A percentile compares a stretch with the other conserved stretches of the same genome.
Conservation (phyloP, 2,888 invertebrate species). For the Drosophila incognita region DNA sequence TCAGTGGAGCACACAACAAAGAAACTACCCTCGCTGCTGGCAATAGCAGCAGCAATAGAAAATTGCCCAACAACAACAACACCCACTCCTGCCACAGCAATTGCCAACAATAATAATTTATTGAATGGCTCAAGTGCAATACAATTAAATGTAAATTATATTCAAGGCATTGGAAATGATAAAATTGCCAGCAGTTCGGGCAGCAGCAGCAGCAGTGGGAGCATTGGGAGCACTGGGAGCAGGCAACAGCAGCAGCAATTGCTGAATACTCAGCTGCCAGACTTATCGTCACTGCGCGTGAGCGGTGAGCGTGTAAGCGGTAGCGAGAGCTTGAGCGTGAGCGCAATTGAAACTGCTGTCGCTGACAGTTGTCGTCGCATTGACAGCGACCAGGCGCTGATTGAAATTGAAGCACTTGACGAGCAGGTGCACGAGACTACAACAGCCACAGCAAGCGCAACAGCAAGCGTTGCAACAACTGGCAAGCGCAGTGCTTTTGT, state of each 20-base stretch:
- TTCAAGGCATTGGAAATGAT: conserved; percentile 58
- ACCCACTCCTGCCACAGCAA: conserved; percentile 12
- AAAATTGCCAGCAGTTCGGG: conserved; percentile 12
- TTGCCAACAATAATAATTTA: conserved; percentile 52
- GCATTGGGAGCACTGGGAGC: neutral
- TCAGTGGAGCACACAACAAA: conserved; percentile 49
- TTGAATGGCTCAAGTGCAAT: conserved; percentile 66
- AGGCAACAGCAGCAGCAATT: conserved; percentile 35
- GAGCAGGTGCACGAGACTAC: conserved; percentile 25
- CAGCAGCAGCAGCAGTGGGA: conserved; percentile 48
- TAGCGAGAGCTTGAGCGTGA: conserved; percentile 40
- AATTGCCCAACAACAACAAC: conserved; percentile 16
- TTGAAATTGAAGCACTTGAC: conserved; percentile 66
- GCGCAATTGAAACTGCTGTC: conserved; percentile 30
- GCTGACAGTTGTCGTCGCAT: conserved; percentile 21
- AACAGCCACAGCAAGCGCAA: conserved; percentile 16
- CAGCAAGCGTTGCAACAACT: conserved; percentile 20
- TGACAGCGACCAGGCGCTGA: conserved; percentile 60
- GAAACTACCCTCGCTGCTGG: conserved; percentile 63
- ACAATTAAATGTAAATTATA: conserved; percentile 67
- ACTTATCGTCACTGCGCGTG: conserved; percentile 56
- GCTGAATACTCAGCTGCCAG: conserved; percentile 57
- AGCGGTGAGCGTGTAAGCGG: conserved; percentile 35
- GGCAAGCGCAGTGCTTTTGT: conserved; percentile 61
- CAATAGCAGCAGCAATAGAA: conserved; percentile 1